Base-by-base conservation (phyloP, 2,888 invertebrate genomes). In the Stegophylla sp. region DNA sequence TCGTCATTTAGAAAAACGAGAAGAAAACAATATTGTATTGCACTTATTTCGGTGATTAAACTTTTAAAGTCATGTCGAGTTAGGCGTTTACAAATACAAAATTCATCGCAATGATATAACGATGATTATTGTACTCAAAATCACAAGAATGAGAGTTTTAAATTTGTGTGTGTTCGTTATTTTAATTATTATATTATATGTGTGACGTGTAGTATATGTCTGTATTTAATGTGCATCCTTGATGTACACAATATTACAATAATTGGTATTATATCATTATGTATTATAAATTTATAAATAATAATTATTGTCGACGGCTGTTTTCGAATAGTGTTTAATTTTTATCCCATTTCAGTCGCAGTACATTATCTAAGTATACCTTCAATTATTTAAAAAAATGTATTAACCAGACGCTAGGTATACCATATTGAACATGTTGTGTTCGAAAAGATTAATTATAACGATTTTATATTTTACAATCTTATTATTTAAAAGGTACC, bases 361-460 rank as follows among this genome's bases (percentile, higher is more conserved):
- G n/a, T n/a, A n/a, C n/a, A n/a, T 10, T 51, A 28, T 34, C 2
- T 34, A 34, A 5, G 15, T 23, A 13, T 69, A 59, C 48, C 63
- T 51, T 63, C 63, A 74, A 74, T 74, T 51, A 74, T 34, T 63
- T 63, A 7, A n/a, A 48, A 63, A 63, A 69, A 17, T 51, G 15
- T 48, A 13, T 71, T n/a, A 41, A 51, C 23, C 5, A 41, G 64
- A 64, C 17, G 64, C 64, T 53, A 23, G 7, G n/a, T 28, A 13
- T 51, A 63, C 51, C 34, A 51, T 64, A 73, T 51, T 9, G 63
- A 51, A 48, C 63, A 34, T 51, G 63, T 63, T 63, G 48, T 51
- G 74, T 75, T 63, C 51, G 63, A 64, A 63, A 63, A 64, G 74
- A 75, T 75, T 75, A 75, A 51, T 51, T 63, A 63, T 75, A 51